phyloP scores from a whole-genome alignment of 2,113 vertebrate genomes.

The Rhynchomys soricoides region DNA sequence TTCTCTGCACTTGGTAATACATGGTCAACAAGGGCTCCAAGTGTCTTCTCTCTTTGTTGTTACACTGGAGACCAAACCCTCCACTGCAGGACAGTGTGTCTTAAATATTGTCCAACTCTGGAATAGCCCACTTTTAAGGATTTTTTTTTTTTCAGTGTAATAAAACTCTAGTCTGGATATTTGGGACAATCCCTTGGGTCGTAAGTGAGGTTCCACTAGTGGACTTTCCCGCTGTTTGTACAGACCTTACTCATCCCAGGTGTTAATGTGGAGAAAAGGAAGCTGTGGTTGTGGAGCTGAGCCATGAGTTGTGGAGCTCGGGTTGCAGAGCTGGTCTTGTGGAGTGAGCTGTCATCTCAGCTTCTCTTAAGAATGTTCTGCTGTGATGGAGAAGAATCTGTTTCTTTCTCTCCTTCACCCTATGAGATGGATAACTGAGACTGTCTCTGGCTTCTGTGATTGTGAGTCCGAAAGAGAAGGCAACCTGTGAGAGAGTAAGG shows the following conservation, averaged over 20 bases:
- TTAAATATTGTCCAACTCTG: not conserved
- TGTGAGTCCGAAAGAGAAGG: not conserved
- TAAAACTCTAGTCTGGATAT: not conserved
- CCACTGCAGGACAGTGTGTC: not conserved
- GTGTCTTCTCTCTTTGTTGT: not conserved
- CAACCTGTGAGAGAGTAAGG: not conserved
- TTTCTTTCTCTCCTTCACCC: not conserved
- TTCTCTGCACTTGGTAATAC: not conserved
- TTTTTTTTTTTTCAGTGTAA: not conserved
- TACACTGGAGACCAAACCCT: not conserved
- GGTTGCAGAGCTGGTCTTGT: not conserved
- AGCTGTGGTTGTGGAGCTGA: not conserved
- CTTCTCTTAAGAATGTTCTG: not conserved
- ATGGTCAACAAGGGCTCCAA: not conserved
- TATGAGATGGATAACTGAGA: not conserved
- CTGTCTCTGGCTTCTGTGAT: not conserved
- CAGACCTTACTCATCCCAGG: not conserved
- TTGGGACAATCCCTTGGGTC: not conserved
- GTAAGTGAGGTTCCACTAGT: not conserved
- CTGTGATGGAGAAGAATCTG: not conserved
- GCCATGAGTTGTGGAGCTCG: too few species aligned
- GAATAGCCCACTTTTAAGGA: not conserved
- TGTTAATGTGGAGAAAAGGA: not conserved
- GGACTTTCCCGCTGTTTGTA: not conserved
- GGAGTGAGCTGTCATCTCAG: not conserved